Base-by-base conservation (phyloP, 2,888 invertebrate species). In the Druceiella hillmani region DNA sequence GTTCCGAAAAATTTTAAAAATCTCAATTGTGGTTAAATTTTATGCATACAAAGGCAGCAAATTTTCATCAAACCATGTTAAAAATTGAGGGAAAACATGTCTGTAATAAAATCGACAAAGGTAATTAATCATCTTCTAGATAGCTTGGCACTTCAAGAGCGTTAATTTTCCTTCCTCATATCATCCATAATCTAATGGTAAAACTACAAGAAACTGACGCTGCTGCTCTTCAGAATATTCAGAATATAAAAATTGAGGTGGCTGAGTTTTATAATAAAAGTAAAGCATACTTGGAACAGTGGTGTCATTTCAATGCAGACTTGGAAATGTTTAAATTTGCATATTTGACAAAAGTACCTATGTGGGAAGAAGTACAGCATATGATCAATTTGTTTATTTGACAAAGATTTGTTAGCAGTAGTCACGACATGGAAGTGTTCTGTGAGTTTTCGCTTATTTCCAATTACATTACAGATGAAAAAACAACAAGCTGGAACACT, bases 401-500 rank as follows among this genome's bases (percentile, higher is more conserved):
- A 33, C 46, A 50, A 30, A 41, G 35, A 43, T 45, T 41, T 42
- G 45, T 44, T 41, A 35, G 47, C 38, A 36, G 43, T 36, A 44
- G 41, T 31, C 37, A 47, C 45, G 44, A 47, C 39, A 44, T 45
- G 42, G 37, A 48, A 51, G 45, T 52, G 32, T 52, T 53, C 45
- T 51, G 52, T 33, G 47, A 52, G 46, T 49, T 48, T 50, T 48
- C 48, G 28, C 37, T 52, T 39, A 51, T 53, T 48, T 48, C 33
- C 28, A 54, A 50, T 38, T 49, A 43, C 44, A 39, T 48, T 13
- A 51, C 47, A 47, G 37, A 39, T 38, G 44, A 50, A 46, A 53
- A 53, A 51, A 45, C 50, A 14, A 43, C 48, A 12, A 47, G 47
- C 46, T 52, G 52, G 52, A 54, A 55, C 46, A 42, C 38, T 43